Base-by-base conservation (phyloP, 2,888 invertebrate species). In the Lasioglossum oenotherae region DNA sequence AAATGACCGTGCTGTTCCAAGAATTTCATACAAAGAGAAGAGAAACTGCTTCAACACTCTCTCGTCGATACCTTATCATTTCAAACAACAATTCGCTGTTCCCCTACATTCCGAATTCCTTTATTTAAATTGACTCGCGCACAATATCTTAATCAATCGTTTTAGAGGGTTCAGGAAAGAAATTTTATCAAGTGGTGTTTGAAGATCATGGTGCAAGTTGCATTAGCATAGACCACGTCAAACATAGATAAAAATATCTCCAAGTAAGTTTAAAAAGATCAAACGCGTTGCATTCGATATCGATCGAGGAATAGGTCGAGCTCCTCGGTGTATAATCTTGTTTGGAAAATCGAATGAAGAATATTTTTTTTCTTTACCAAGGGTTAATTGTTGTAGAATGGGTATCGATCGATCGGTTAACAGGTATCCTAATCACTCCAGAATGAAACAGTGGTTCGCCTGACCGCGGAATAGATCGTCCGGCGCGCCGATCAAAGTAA, bases 401-500 rank as follows among this genome's bases (percentile, higher is more conserved):
- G 31, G 4, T 23, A 69, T 38, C 12, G 69, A 69, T 38, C 35
- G 19, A 16, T 35, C 31, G 35, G 35, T 67, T 19, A 67, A 35
- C 67, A 35, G 69, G 69, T 69, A 64, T 23, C 60, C 19, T 64
- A 49, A 41, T 64, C 53, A 27, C 35, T 38, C 75, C 44, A 38
- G 57, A 27, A 67, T 60, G 77, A 74, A 78, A 84, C 72, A 72
- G 69, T 69, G 69, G 78, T 85, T 81, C 78, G 74, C 78, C 78
- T 74, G 74, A 74, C 74, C 60, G 71, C 53, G 35, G 46, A 60
- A 49, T 79, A 53, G 78, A 86, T 81, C 77, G 53, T 44, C 31
- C 74, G 31, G 31, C 77, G 53, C 35, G 27, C 64, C 72, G 77
- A 86, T 86, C 87, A 69, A 74, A 79, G 77, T 87, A 82, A 87